Percentiles rank a stretch among this genome's conserved stretches.
These are phyloP conservation scores for Nannoperca obscura DNA, from an alignment of 2,797 vertebrate genomes.

Conservation along the genomic window DNA sequence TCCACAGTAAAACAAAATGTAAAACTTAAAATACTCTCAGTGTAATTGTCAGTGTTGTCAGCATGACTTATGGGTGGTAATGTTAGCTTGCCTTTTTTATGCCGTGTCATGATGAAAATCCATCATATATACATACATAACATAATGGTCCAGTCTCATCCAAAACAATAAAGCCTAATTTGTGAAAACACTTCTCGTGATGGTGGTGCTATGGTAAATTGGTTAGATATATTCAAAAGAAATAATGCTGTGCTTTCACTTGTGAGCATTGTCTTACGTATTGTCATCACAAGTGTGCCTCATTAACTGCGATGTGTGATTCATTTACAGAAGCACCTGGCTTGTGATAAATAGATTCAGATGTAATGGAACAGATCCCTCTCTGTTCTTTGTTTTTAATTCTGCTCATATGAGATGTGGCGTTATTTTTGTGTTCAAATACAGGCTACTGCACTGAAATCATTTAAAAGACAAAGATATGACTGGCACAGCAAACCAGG, in stretches of 20 bases:
- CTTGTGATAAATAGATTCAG: background rate
- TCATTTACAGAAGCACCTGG: conserved; percentile 19
- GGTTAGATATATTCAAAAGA: background rate
- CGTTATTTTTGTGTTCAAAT: conserved; percentile 47
- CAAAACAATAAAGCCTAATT: conserved; percentile 2
- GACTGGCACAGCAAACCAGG: conserved; percentile 50
- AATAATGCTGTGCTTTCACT: background rate
- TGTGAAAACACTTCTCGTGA: background rate
- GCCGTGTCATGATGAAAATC: background rate
- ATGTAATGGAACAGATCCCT: conserved; percentile 6
- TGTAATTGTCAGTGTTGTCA: background rate
- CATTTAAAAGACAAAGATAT: conserved; percentile 59
- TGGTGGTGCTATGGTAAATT: too few species aligned
- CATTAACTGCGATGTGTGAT: conserved; percentile 4
- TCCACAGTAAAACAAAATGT: background rate
- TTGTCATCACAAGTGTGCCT: conserved; percentile 14
- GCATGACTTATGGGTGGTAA: background rate
- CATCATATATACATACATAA: background rate
- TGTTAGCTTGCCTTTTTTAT: background rate
- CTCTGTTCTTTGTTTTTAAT: background rate
- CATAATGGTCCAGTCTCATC: background rate
- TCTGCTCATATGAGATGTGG: background rate
- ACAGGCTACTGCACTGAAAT: conserved; percentile 29
- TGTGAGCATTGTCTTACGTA: background rate
- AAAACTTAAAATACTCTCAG: background rate